A percentile compares a stretch with the other conserved stretches of the same genome.
phyloP scores from a whole-genome alignment of 1,140 invertebrate species.

The Saccostrea cuccullata region DNA sequence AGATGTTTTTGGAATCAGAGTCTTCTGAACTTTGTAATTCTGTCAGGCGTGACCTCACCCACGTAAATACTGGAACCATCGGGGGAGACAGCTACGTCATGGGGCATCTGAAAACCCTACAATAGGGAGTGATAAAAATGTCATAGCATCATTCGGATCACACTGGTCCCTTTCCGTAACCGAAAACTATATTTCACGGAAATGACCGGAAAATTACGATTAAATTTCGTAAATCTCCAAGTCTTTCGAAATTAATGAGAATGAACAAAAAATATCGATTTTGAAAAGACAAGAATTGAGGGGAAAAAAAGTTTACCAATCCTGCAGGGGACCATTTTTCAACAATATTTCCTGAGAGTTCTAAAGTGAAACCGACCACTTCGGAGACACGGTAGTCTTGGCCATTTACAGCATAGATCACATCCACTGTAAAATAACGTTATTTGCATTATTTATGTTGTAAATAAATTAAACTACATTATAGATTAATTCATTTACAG shows the following conservation, averaged over 20 bases:
- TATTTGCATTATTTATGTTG: too few relatives aligned
- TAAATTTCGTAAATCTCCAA: too few relatives aligned
- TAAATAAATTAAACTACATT: neutral
- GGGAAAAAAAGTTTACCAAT: neutral
- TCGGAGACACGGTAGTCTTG: neutral
- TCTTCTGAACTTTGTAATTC: conserved; percentile 27
- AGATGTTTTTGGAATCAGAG: neutral
- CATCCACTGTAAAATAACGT: neutral
- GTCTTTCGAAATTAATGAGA: too few relatives aligned
- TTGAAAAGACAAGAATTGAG: too few relatives aligned
- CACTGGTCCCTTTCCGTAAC: too few relatives aligned
- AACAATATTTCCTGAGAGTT: conserved; percentile 19
- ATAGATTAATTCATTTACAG: neutral
- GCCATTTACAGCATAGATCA: conserved; percentile 40
- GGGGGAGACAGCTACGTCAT: conserved; percentile 33
- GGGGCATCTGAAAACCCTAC: conserved; percentile 17
- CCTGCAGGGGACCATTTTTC: conserved; percentile 30
- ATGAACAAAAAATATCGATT: too few relatives aligned
- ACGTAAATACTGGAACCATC: conserved; percentile 34
- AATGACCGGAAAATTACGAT: too few relatives aligned
- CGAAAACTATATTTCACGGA: too few relatives aligned
- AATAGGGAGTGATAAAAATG: neutral
- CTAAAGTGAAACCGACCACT: conserved; percentile 18
- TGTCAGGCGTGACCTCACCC: conserved; percentile 11
- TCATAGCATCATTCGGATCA: too few relatives aligned